Base-by-base conservation (phyloP, 2,113 vertebrate species). In the Gopherus evgoodei region DNA sequence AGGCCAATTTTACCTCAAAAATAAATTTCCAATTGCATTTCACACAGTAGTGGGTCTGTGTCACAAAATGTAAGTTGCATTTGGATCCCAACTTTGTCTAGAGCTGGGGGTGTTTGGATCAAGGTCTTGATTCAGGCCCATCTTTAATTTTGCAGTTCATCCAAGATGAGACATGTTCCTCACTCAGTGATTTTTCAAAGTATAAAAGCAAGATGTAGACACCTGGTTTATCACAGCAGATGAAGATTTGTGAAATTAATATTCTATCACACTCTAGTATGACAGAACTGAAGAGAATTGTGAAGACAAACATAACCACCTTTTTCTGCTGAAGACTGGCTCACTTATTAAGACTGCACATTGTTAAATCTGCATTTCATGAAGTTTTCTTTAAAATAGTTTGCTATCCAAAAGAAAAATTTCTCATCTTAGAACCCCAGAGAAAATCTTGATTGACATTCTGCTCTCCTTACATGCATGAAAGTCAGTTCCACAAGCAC, bases 1-100 rank as follows among this genome's bases (percentile, higher is more conserved):
- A 76, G 27, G 42, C 25, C 5, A 2, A 83, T 1, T 0, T 2
- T 89, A 53, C 0, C 11, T 1, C 17, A 31, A 53, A 38, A 57
- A 47, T 27, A 27, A 27, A 25, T 78, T 78, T 78, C 47, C 13
- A 47, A 11, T 57, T 92, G 69, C 53, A 54, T 57, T 88, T 92
- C 42, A 89, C 25, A 38, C 38, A 31, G 29, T 69, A 65, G n/a
- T 24, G 31, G 9, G 35, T 22, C 65, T 38, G 17, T 72, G n/a
- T 72, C 65, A 38, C 65, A 72, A 72, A 21, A 72, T 22, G 9
- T 72, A 38, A 21, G 38, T 11, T 72, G n/a, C 35, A 38, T 72
- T 72, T 72, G 65, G n/a, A 38, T 72, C n/a, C 42, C 75, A 47
- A 47, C 42, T 78, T 78, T 47, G 65, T 27, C 75, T 29, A 24